Evolutionary conservation across 2,797 vertebrate genomes (phyloP).

Genomic region (Falco novaeseelandiae): DNA sequence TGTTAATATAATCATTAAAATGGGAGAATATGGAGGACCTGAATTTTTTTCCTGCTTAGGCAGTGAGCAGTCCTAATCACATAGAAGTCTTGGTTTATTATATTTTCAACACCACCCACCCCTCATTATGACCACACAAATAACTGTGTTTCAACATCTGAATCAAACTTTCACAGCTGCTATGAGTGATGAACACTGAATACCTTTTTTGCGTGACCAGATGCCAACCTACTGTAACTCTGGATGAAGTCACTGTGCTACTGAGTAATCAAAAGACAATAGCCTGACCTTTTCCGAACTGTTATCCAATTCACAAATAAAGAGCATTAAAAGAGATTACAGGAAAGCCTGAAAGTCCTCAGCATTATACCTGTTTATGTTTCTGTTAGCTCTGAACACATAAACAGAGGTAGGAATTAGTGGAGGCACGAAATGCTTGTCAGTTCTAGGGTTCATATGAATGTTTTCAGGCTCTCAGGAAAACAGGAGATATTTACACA

Average conservation of each 20-base stretch:
- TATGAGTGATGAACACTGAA: background rate
- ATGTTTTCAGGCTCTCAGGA: background rate
- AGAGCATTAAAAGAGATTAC: background rate
- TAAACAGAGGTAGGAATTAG: background rate
- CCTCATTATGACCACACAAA: background rate
- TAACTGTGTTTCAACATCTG: background rate
- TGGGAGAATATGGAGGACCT: background rate
- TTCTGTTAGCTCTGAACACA: background rate
- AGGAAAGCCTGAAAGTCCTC: background rate
- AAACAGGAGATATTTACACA: background rate
- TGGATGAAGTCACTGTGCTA: background rate
- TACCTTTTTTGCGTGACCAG: background rate
- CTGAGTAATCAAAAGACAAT: background rate
- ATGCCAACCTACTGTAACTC: background rate
- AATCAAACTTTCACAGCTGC: background rate
- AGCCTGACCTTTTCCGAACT: background rate
- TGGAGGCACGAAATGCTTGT: background rate
- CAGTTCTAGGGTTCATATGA: background rate
- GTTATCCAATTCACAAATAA: conserved; percentile 1
- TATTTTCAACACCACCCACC: background rate
- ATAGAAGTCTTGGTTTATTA: background rate
- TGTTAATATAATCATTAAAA: background rate
- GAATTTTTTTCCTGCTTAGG: background rate
- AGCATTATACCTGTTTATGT: background rate
- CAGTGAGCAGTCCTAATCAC: background rate